These are phyloP conservation scores for Spinibarbus caldwelli DNA, from an alignment of 2,797 vertebrate genomes.

Conservation along the genomic window DNA sequence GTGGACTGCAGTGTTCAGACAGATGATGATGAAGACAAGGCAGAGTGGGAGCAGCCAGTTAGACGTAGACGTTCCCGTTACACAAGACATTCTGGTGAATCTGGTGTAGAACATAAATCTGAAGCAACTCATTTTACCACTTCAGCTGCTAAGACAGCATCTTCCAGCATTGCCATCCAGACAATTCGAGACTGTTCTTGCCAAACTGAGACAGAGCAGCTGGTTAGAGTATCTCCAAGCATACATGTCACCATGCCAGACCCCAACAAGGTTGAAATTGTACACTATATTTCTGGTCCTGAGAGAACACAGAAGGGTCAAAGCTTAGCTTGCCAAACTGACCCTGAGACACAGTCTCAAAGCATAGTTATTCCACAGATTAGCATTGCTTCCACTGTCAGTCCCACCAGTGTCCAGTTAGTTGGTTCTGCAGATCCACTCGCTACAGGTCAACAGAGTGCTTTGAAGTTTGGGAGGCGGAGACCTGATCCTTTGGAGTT, in stretches of 20 bases:
- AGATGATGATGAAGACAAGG: slow-evolving; percentile 90
- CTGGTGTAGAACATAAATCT: slow-evolving; percentile 74
- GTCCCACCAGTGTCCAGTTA: slow-evolving; percentile 85
- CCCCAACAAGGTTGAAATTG: slow-evolving; percentile 91
- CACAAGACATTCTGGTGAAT: slow-evolving; percentile 86
- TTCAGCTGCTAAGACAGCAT: slow-evolving; percentile 70
- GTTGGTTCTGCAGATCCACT: slow-evolving; percentile 84
- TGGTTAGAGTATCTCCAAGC: slow-evolving; percentile 89
- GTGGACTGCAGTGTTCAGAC: slow-evolving; percentile 97
- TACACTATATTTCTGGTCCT: slow-evolving; percentile 96
- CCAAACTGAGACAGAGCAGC: slow-evolving; percentile 93
- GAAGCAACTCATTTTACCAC: slow-evolving; percentile 68
- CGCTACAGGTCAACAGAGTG: slow-evolving; percentile 80
- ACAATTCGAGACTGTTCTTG: slow-evolving; percentile 96
- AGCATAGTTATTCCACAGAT: slow-evolving; percentile 90
- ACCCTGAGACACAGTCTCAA: slow-evolving; percentile 88
- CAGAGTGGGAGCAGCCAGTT: slow-evolving; percentile 91
- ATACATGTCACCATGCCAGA: slow-evolving; percentile 95
- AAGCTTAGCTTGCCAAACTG: slow-evolving; percentile 96
- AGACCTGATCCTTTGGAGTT: slow-evolving; percentile 97
- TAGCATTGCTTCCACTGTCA: slow-evolving; percentile 88
- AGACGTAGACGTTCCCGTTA: slow-evolving; percentile 89
- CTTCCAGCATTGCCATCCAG: slow-evolving; percentile 92
- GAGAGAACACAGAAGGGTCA: slow-evolving; percentile 94
- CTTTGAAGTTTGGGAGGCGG: slow-evolving; percentile 90